These are phyloP conservation scores for Hymenopus coronatus DNA, from an alignment of 2,888 invertebrate genomes.

Conservation along the genomic window DNA sequence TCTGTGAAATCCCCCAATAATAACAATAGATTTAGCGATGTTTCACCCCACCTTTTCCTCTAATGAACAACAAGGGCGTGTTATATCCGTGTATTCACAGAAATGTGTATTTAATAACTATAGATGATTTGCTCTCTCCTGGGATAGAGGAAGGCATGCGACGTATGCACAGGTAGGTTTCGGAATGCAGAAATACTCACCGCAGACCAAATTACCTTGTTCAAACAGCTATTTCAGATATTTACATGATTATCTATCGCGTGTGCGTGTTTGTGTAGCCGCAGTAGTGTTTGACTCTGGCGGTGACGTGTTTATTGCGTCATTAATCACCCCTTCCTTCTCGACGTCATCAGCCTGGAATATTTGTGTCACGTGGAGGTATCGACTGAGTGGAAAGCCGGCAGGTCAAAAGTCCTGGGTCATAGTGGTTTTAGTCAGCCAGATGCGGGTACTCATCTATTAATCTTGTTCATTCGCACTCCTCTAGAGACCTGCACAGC, in stretches of 20 bases:
- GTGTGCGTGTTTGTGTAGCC: background rate
- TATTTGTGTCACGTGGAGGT: background rate
- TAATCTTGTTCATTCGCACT: background rate
- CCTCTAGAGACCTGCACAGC: background rate
- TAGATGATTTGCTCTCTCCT: background rate
- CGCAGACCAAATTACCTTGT: background rate
- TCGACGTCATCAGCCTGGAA: background rate
- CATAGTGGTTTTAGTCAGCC: background rate
- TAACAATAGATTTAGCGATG: background rate
- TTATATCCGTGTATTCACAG: background rate
- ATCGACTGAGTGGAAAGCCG: background rate
- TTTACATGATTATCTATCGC: background rate
- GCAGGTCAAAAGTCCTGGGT: background rate
- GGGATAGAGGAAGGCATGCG: background rate
- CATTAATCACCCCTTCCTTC: background rate
- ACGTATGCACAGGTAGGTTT: background rate
- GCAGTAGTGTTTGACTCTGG: background rate
- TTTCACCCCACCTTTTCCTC: background rate
- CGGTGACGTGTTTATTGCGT: slow-evolving; percentile 11
- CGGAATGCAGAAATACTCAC: background rate
- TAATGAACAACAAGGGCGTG: background rate
- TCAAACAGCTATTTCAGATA: background rate
- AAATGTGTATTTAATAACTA: background rate
- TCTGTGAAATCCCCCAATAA: background rate
- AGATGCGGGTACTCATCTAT: background rate